These are phyloP conservation scores for Delphinapterus leucas DNA, from an alignment of 2,113 vertebrate genomes.

Conservation along the genomic window DNA sequence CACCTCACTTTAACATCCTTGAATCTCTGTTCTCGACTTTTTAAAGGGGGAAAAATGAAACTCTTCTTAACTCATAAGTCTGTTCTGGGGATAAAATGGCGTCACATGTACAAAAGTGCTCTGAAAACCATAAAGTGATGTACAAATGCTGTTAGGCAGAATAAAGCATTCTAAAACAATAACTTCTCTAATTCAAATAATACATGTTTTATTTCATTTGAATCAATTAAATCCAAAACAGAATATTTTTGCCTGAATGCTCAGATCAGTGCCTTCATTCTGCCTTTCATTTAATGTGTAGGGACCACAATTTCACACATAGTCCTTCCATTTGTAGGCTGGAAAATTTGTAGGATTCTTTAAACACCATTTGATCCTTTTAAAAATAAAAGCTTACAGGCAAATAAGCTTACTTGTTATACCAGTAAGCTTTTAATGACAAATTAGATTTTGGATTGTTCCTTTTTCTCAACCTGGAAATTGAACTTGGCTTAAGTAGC, in stretches of 20 bases:
- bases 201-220: not conserved
- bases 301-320: not conserved
- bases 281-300: not conserved
- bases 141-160: not conserved
- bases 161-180: constrained; percentile 37
- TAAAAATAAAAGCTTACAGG: constrained; percentile 13
- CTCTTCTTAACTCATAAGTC: not conserved
- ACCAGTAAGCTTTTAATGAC: constrained; percentile 15
- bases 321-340: not conserved
- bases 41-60: not conserved
- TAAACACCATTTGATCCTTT: not conserved
- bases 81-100: not conserved
- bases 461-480: not conserved
- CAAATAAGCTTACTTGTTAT: not conserved
- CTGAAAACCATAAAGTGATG: not conserved
- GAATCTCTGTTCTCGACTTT: not conserved
- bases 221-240: constrained; percentile 15
- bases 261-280: constrained; percentile 18
- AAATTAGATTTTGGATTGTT: not conserved
- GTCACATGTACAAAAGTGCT: not conserved
- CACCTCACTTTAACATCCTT: not conserved
- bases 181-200: constrained; percentile 5
- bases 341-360: not conserved
- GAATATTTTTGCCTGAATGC: constrained; percentile 9
- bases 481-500: constrained; percentile 16